These are phyloP conservation scores for Pomatorhinus ruficollis DNA, from an alignment of 2,113 vertebrate genomes.

Conservation along the genomic window DNA sequence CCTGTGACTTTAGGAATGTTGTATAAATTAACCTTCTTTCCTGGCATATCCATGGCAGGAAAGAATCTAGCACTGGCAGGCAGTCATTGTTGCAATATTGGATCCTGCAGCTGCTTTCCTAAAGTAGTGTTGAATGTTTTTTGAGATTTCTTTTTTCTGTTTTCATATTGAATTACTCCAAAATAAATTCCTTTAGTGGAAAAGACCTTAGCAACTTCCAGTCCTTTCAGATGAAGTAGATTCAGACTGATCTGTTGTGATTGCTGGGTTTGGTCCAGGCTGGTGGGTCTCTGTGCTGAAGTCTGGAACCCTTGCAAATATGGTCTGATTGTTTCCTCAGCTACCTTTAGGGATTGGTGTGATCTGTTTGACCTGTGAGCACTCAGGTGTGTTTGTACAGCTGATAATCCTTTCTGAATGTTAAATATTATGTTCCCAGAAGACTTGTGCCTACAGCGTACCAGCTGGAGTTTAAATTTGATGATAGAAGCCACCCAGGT, in stretches of 20 bases:
- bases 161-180: neutral
- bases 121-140: neutral
- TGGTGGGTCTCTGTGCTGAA: neutral
- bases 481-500: neutral
- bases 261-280: neutral
- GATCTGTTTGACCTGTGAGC: neutral
- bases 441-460: neutral
- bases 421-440: neutral
- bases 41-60: neutral
- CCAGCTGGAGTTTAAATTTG: neutral
- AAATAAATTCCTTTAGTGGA: neutral
- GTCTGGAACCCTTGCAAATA: neutral
- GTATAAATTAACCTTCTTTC: conserved; percentile 26
- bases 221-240: neutral
- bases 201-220: neutral
- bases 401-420: neutral
- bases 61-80: neutral
- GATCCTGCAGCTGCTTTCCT: neutral
- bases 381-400: neutral
- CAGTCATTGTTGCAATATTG: neutral
- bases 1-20: conserved; percentile 12
- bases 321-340: neutral
- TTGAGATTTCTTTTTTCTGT: neutral
- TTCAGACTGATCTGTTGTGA: neutral
- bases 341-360: neutral